Evolutionary conservation across 2,888 invertebrate genomes (phyloP), one percentile per base, ranked within the genome.

Genomic region (Cylindroiulus punctatus): DNA sequence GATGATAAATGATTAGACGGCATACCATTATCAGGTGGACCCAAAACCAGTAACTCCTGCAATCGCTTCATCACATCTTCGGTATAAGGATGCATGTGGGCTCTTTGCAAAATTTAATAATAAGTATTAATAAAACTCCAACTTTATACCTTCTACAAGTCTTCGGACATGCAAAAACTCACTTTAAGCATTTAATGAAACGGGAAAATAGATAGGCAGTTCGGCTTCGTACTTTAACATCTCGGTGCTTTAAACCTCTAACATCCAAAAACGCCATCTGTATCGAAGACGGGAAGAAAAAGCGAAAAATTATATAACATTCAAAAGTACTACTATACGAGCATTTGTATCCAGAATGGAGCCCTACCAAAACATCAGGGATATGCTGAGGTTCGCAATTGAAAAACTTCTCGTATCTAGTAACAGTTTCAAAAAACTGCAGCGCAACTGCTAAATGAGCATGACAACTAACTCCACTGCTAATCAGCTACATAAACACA

Each of bases 141-240:
- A 30, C 83, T 10, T 36, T 7, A 26, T 17, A 76, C 76, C 5
- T 22, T 10, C 30, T 19, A 19, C n/a, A 76, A 76, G 1, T 32
- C 17, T 36, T n/a, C 3, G 36, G 7, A 4, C 7, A 4, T 36
- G 36, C 36, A 36, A 36, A 26, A 44, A 89, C 91, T 89, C 90
- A 92, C 92, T 92, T 92, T 47, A 93, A 90, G 87, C 91, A 90
- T 89, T 93, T 93, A 76, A 93, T 91, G 89, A 93, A 93, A 87
- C 92, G 90, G 12, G 92, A 92, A 89, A 93, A 93, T 3, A 93
- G 90, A 89, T 93, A 93, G 14, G 92, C 91, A 65, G 91, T 91
- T 22, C 93, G 89, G 86, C 93, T 93, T 84, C 93, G 90, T 7
- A 93, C 92, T 89, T 91, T 92, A 7, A 90, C 89, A 86, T 90